These are phyloP conservation scores for Anthrax anthrax DNA, from an alignment of 2,888 invertebrate genomes.

Conservation along the genomic window DNA sequence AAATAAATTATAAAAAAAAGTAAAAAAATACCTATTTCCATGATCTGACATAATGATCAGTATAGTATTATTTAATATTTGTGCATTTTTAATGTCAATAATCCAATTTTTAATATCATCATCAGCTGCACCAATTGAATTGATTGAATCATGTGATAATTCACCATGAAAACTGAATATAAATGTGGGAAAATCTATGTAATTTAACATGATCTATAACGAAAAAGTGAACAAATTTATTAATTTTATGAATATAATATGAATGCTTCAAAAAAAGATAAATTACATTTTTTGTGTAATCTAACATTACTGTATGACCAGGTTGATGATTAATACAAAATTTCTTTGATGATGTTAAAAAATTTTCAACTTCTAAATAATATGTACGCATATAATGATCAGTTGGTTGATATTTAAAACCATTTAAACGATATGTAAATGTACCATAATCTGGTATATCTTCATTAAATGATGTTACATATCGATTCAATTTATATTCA, in stretches of 20 bases:
- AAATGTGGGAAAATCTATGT: slow-evolving; percentile 59
- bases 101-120: slow-evolving; percentile 54
- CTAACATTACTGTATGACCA: slow-evolving; percentile 50
- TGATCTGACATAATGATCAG: slow-evolving; percentile 88
- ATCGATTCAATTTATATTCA: slow-evolving; percentile 52
- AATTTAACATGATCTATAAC: slow-evolving; percentile 42
- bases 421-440: slow-evolving; percentile 79
- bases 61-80: slow-evolving; percentile 61
- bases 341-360: slow-evolving; percentile 40
- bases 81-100: slow-evolving; percentile 41
- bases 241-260: background rate
- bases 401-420: slow-evolving; percentile 68
- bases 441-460: slow-evolving; percentile 74
- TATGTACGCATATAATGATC: slow-evolving; percentile 82
- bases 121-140: slow-evolving; percentile 63
- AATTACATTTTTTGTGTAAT: slow-evolving; percentile 48
- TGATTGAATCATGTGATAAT: slow-evolving; percentile 75
- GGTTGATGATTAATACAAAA: slow-evolving; percentile 60
- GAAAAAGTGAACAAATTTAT: slow-evolving; percentile 3
- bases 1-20: background rate
- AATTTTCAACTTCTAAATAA: slow-evolving; percentile 49
- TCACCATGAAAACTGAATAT: slow-evolving; percentile 80
- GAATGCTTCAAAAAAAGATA: too few relatives aligned
- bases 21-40: slow-evolving; percentile 52
- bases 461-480: slow-evolving; percentile 71